These are phyloP conservation scores for Glandiceps talaboti DNA, from an alignment of 53 echinoderm and acorn worm species.

Conservation along the genomic window DNA sequence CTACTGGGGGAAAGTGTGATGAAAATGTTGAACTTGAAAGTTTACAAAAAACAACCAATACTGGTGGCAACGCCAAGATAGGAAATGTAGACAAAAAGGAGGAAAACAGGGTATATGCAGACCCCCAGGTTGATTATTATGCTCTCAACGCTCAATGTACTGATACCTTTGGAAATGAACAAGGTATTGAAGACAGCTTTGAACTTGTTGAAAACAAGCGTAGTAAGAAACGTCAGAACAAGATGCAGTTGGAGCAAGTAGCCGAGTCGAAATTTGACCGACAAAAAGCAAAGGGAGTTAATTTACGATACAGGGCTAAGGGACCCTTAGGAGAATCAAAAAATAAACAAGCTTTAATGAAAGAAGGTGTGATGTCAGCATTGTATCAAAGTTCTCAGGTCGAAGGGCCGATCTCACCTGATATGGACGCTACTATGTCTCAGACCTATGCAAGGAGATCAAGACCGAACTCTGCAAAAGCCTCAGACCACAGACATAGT, in stretches of 20 bases:
- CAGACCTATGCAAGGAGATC: not conserved
- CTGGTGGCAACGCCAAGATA: not conserved
- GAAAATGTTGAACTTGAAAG: not conserved
- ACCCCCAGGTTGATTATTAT: too few species aligned
- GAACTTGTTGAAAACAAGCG: not conserved
- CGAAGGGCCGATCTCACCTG: not conserved
- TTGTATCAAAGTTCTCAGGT: not conserved
- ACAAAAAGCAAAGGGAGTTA: not conserved
- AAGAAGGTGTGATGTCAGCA: not conserved
- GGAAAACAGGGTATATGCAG: too few species aligned
- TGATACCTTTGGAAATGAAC: not conserved
- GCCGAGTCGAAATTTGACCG: not conserved
- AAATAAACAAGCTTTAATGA: not conserved
- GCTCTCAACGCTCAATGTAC: too few species aligned
- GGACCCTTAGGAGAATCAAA: not conserved
- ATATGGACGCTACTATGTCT: not conserved
- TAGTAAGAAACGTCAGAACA: not conserved
- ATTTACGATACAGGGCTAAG: not conserved
- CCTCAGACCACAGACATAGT: not conserved
- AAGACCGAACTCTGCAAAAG: not conserved
- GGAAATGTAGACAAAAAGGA: not conserved
- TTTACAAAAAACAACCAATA: not conserved
- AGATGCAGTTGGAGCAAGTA: not conserved
- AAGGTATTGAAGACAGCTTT: not conserved
- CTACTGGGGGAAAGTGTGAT: not conserved